Percentiles rank a stretch among this genome's conserved stretches.
Evolutionary conservation across 2,888 invertebrate genomes (phyloP).

Genomic region (Dasypolia templi): DNA sequence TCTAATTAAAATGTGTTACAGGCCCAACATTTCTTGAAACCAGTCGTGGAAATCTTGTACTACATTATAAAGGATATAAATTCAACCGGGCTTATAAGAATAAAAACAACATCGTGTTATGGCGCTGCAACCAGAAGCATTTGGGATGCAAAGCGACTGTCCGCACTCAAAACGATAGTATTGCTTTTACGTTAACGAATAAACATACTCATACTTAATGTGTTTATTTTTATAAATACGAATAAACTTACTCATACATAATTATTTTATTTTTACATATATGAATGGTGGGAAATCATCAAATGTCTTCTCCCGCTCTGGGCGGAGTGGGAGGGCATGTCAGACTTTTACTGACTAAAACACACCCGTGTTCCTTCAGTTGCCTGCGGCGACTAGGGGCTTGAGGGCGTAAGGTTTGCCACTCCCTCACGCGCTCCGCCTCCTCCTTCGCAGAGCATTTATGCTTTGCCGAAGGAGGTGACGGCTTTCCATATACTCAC

Average conservation of each 20-base stretch:
- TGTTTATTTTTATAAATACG: not conserved
- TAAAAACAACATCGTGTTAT: constrained; percentile 1
- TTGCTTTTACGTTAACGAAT: not conserved
- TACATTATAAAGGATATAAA: constrained; percentile 20
- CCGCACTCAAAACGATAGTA: not conserved
- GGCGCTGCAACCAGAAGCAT: constrained; percentile 29
- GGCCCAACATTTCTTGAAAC: constrained; percentile 17
- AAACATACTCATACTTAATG: constrained; percentile 16
- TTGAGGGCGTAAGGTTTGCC: too few species aligned
- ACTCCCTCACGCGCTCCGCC: too few species aligned
- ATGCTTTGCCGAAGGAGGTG: too few species aligned
- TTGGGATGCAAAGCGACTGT: constrained; percentile 21
- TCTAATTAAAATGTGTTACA: constrained; percentile 16
- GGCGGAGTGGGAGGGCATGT: too few species aligned
- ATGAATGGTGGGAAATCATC: too few species aligned
- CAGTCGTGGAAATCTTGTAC: constrained; percentile 6
- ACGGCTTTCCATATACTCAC: too few species aligned
- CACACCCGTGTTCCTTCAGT: too few species aligned
- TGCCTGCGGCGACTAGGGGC: too few species aligned
- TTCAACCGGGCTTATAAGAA: constrained; percentile 22
- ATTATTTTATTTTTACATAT: not conserved
- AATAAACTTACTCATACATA: constrained; percentile 4
- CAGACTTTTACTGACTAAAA: too few species aligned
- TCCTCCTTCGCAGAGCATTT: too few species aligned
- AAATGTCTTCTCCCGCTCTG: too few species aligned